Conservation (phyloP, 2,888 invertebrate species). For the Drosophila limbata region DNA sequence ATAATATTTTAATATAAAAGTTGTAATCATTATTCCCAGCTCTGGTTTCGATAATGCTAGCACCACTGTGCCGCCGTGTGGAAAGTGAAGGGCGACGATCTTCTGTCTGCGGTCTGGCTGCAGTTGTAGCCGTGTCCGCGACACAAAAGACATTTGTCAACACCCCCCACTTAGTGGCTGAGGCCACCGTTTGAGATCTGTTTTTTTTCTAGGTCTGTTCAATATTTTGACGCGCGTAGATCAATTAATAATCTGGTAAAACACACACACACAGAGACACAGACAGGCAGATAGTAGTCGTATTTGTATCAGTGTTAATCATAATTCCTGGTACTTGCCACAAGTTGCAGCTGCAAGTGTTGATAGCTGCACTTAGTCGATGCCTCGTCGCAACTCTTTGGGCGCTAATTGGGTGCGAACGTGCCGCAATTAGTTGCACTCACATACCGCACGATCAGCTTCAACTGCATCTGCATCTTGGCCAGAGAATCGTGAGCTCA, state of each 20-base stretch:
- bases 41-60: background rate
- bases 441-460: slow-evolving; percentile 63
- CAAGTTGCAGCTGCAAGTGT: slow-evolving; percentile 66
- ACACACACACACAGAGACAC: slow-evolving; percentile 7
- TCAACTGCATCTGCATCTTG: slow-evolving; percentile 23
- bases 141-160: slow-evolving; percentile 81
- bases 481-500: slow-evolving; percentile 51
- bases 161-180: slow-evolving; percentile 71
- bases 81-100: slow-evolving; percentile 52
- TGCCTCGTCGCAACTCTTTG: slow-evolving; percentile 66
- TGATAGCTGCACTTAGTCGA: slow-evolving; percentile 80
- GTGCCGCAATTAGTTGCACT: slow-evolving; percentile 81
- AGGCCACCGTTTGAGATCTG: slow-evolving; percentile 30
- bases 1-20: too few relatives aligned
- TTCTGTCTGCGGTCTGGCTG: slow-evolving; percentile 40
- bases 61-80: slow-evolving; percentile 36
- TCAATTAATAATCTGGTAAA: slow-evolving; percentile 64
- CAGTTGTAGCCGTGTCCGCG: slow-evolving; percentile 40
- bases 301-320: slow-evolving; percentile 54
- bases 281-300: background rate
- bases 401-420: slow-evolving; percentile 80
- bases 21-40: too few relatives aligned
- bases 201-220: slow-evolving; percentile 19
- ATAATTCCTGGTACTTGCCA: slow-evolving; percentile 52
- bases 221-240: slow-evolving; percentile 77